These are phyloP conservation scores for Holcopasites calliopsidis DNA, from an alignment of 1,140 invertebrate species.

Conservation along the genomic window DNA sequence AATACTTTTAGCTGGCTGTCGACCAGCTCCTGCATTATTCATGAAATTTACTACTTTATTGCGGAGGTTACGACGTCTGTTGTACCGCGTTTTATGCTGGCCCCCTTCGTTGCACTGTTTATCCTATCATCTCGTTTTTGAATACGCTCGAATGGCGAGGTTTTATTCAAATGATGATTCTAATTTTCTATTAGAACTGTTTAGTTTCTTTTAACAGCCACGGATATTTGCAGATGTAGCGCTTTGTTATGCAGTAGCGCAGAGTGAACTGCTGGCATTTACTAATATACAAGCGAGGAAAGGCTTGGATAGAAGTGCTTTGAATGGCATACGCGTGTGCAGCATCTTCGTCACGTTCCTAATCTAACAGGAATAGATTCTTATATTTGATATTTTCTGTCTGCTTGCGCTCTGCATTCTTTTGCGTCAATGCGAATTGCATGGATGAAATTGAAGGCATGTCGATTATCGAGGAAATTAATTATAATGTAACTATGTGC, in stretches of 20 bases:
- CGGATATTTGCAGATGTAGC: neutral
- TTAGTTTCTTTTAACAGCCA: neutral
- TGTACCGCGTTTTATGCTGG: neutral
- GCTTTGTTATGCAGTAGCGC: too few relatives aligned
- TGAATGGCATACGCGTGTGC: too few relatives aligned
- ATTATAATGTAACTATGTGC: too few relatives aligned
- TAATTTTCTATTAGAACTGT: too few relatives aligned
- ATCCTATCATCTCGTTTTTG: neutral
- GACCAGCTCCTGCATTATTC: constrained; percentile 8
- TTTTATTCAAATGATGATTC: neutral
- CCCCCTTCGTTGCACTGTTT: too few relatives aligned
- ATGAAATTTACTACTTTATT: constrained; percentile 16
- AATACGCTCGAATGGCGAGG: neutral
- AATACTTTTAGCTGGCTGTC: neutral
- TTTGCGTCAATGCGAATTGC: too few relatives aligned
- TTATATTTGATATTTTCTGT: too few relatives aligned
- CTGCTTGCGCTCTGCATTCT: too few relatives aligned
- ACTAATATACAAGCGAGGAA: constrained; percentile 2
- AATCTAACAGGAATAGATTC: too few relatives aligned
- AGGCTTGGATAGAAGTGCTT: constrained; percentile 15
- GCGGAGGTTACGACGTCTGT: constrained; percentile 5
- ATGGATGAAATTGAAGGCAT: too few relatives aligned
- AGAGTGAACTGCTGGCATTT: constrained; percentile 43
- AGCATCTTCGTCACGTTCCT: too few relatives aligned
- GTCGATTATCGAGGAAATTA: too few relatives aligned